These are phyloP conservation scores for Daboia siamensis DNA, from an alignment of 2,113 vertebrate genomes.

Conservation along the genomic window DNA sequence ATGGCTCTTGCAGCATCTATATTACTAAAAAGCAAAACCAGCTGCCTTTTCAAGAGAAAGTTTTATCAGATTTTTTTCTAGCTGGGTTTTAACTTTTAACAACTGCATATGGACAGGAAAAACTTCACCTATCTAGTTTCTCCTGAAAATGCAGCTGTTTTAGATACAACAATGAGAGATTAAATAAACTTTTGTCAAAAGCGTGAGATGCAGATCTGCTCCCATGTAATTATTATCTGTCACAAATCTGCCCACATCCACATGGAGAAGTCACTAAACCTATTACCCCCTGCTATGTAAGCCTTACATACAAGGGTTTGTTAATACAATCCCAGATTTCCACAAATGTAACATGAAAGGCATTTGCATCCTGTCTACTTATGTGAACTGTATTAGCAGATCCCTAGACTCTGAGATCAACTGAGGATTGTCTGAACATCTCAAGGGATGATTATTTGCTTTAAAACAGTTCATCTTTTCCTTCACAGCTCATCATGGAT, in stretches of 20 bases:
- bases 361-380: background rate
- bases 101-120: background rate
- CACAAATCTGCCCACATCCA: background rate
- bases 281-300: background rate
- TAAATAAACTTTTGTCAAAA: background rate
- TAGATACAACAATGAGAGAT: background rate
- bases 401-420: slow-evolving; percentile 52
- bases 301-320: background rate
- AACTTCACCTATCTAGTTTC: background rate
- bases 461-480: slow-evolving; percentile 69
- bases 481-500: slow-evolving; percentile 68
- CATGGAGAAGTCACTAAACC: background rate
- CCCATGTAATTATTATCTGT: background rate
- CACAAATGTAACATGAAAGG: background rate
- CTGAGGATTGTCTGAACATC: slow-evolving; percentile 61
- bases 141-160: background rate
- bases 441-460: slow-evolving; percentile 63
- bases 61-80: background rate
- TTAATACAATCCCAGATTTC: background rate
- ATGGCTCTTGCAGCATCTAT: background rate
- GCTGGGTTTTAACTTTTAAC: background rate
- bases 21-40: background rate
- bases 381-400: slow-evolving; percentile 25
- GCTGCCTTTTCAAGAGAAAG: background rate
- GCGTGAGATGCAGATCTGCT: background rate